Evolutionary conservation across 2,888 invertebrate species (phyloP).

Genomic region (Schrankia costaestrigalis): DNA sequence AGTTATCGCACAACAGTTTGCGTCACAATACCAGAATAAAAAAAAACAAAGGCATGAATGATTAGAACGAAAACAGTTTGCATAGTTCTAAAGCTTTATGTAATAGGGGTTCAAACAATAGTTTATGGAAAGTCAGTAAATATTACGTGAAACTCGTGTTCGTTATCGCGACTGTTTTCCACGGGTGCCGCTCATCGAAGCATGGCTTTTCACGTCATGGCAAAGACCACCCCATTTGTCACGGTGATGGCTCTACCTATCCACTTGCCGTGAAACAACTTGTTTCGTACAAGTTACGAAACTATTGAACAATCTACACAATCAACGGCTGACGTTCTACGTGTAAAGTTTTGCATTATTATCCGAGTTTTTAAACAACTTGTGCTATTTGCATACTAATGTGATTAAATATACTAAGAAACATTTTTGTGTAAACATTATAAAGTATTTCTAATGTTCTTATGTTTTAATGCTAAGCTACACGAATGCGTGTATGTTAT

Average conservation of each 20-base stretch:
- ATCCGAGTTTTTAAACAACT: constrained; percentile 9
- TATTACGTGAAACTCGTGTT: constrained; percentile 45
- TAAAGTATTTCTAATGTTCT: too few species aligned
- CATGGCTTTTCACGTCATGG: constrained; percentile 66
- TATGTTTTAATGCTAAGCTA: too few species aligned
- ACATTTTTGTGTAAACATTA: too few species aligned
- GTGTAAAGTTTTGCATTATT: constrained; percentile 13
- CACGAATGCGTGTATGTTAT: too few species aligned
- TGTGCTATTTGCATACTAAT: constrained; percentile 14
- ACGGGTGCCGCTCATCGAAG: constrained; percentile 57
- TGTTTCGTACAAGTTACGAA: constrained; percentile 21
- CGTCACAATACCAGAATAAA: constrained; percentile 59
- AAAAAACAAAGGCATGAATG: constrained; percentile 28
- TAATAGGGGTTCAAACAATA: neutral
- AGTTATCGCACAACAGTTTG: constrained; percentile 71
- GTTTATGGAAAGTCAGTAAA: constrained; percentile 37
- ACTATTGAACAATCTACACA: constrained; percentile 22
- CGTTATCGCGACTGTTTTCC: constrained; percentile 56
- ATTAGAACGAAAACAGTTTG: constrained; percentile 3
- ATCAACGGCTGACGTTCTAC: constrained; percentile 10
- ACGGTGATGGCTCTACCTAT: constrained; percentile 58
- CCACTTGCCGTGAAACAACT: constrained; percentile 12
- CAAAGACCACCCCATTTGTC: constrained; percentile 76
- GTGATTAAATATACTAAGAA: constrained; percentile 2
- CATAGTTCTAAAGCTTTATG: neutral